These are phyloP conservation scores for Sitobion miscanthi DNA, from an alignment of 1,140 invertebrate genomes.

Conservation along the genomic window DNA sequence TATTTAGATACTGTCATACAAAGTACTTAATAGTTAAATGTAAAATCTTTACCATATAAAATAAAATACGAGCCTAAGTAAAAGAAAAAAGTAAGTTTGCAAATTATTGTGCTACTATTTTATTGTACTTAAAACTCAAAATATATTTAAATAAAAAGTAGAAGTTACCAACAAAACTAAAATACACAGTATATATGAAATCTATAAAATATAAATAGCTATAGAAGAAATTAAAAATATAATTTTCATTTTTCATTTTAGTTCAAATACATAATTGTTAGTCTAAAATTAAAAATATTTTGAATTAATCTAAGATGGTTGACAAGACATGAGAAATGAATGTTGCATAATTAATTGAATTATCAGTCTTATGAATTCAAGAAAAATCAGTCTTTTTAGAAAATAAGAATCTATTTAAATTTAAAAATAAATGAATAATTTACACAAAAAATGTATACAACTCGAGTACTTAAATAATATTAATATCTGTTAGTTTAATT, in stretches of 20 bases:
- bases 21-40: neutral
- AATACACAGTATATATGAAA: no score
- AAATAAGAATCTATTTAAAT: neutral
- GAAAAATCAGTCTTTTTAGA: neutral
- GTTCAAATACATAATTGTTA: neutral
- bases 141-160: neutral
- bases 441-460: no score
- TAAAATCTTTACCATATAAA: neutral
- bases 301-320: neutral
- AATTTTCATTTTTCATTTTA: neutral
- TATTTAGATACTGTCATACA: neutral
- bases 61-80: neutral
- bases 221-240: neutral
- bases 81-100: neutral
- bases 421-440: neutral
- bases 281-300: neutral
- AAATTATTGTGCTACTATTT: neutral
- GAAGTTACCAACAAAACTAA: neutral
- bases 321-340: neutral
- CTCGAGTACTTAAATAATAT: no score
- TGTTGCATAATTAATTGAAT: neutral
- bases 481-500: no score
- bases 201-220: neutral
- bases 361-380: neutral
- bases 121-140: neutral